These are phyloP conservation scores for Palythoa caribaeorum DNA, from an alignment of 92 coral and sea anemone species.

Conservation along the genomic window DNA sequence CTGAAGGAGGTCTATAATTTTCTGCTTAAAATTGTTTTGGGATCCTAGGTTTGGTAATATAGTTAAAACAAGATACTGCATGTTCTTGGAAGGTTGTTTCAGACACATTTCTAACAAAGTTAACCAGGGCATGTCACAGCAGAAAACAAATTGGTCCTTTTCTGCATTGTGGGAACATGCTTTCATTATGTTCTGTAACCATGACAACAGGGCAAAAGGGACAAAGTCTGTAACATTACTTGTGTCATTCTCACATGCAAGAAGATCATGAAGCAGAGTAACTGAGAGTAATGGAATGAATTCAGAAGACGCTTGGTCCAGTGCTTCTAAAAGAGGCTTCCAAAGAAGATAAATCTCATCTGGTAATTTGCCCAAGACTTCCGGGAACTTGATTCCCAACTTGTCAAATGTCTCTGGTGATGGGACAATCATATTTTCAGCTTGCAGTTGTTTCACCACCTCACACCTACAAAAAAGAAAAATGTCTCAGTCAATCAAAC, in stretches of 20 bases:
- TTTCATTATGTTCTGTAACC: conserved; percentile 50
- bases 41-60: conserved; percentile 62
- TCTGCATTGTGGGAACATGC: conserved; percentile 2
- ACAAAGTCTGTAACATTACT: not conserved
- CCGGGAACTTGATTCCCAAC: conserved; percentile 37
- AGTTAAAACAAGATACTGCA: conserved; percentile 43
- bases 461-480: conserved; percentile 26
- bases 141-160: conserved; percentile 31
- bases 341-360: conserved; percentile 60
- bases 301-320: conserved; percentile 71
- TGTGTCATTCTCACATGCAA: not conserved
- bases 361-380: conserved; percentile 47
- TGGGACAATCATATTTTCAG: conserved; percentile 58
- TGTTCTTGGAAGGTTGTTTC: conserved; percentile 51
- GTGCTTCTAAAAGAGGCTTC: conserved; percentile 79
- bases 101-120: conserved; percentile 71
- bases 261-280: conserved; percentile 49
- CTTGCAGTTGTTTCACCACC: conserved; percentile 15
- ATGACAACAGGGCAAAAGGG: conserved; percentile 22
- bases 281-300: conserved; percentile 67
- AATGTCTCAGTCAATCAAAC: not conserved
- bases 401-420: conserved; percentile 45
- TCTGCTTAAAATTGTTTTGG: conserved; percentile 53
- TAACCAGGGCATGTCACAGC: conserved; percentile 66
- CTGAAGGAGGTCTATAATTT: conserved; percentile 49